These are phyloP conservation scores for Planiliza haematocheilus DNA, from an alignment of 2,113 vertebrate genomes.

Conservation along the genomic window DNA sequence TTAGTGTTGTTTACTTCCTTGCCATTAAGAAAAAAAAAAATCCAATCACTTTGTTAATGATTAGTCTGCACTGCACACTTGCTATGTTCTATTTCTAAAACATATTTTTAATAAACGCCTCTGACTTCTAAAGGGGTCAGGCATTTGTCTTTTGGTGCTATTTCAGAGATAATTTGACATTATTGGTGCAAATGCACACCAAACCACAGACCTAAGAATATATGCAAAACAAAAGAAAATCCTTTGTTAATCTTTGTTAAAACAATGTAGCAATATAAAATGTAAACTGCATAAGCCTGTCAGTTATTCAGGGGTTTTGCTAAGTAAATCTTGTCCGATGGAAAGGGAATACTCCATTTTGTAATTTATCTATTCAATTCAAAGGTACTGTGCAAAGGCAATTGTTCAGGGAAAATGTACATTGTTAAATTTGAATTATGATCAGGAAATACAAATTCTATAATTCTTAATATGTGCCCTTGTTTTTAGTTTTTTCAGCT, in stretches of 20 bases:
- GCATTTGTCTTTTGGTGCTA: conserved; percentile 83
- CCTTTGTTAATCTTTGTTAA: conserved; percentile 67
- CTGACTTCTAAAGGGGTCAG: conserved; percentile 60
- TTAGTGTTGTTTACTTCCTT: conserved; percentile 73
- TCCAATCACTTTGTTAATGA: conserved; percentile 75
- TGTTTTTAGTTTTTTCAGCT: conserved; percentile 70
- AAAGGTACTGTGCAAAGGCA: conserved; percentile 84
- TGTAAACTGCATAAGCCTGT: conserved; percentile 70
- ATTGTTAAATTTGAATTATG: conserved; percentile 73
- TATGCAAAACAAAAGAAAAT: conserved; percentile 76
- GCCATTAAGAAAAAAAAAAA: conserved; percentile 64
- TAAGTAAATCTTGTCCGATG: conserved; percentile 76
- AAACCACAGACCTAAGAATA: conserved; percentile 74
- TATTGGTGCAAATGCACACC: conserved; percentile 62
- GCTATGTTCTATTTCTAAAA: conserved; percentile 70
- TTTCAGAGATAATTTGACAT: conserved; percentile 74
- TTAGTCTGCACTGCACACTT: conserved; percentile 80
- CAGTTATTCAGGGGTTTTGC: conserved; percentile 77
- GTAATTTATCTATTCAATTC: conserved; percentile 80
- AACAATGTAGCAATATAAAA: conserved; percentile 82
- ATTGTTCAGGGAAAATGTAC: conserved; percentile 83
- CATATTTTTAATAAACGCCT: conserved; percentile 66
- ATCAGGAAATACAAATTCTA: conserved; percentile 77
- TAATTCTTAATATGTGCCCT: conserved; percentile 73
- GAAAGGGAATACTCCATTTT: conserved; percentile 82